Evolutionary conservation across 2,113 vertebrate genomes (phyloP).

Genomic region (Urocolius indicus): DNA sequence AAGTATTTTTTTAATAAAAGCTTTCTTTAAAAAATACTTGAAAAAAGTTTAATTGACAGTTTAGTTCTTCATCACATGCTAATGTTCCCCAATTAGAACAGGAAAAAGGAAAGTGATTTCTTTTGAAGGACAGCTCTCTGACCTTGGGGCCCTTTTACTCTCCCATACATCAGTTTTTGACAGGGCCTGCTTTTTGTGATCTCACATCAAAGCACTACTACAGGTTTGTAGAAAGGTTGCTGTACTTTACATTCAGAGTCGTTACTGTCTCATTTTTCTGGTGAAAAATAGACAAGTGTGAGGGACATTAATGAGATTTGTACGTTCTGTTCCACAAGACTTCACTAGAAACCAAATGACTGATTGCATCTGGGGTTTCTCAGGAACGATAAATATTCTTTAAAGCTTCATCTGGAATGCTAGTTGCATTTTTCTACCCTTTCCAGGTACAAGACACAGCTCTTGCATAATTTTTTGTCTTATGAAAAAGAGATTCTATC

Average conservation of each 20-base stretch:
- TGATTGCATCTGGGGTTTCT: constrained; percentile 25
- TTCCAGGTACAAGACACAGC: background rate
- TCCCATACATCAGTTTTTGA: constrained; percentile 16
- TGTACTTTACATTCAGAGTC: constrained; percentile 11
- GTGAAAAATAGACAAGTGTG: background rate
- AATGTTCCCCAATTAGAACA: constrained; percentile 27
- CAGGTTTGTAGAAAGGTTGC: background rate
- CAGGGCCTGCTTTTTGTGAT: constrained; percentile 55
- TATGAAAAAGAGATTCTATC: background rate
- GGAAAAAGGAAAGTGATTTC: constrained; percentile 34
- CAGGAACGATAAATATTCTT: background rate
- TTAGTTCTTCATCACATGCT: constrained; percentile 7
- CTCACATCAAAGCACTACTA: constrained; percentile 48
- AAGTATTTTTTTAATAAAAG: background rate
- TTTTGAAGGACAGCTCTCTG: constrained; percentile 45
- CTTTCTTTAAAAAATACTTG: background rate
- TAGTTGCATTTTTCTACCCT: background rate
- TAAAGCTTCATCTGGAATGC: background rate
- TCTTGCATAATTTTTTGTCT: background rate
- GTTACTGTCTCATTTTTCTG: constrained; percentile 15
- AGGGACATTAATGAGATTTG: constrained; percentile 30
- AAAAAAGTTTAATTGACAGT: background rate
- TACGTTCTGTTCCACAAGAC: background rate
- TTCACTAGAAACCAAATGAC: background rate
- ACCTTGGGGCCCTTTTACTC: background rate